A percentile compares a stretch with the other conserved stretches of the same genome.
Conservation (phyloP, 2,113 vertebrate genomes). For the Capreolus pygargus region DNA sequence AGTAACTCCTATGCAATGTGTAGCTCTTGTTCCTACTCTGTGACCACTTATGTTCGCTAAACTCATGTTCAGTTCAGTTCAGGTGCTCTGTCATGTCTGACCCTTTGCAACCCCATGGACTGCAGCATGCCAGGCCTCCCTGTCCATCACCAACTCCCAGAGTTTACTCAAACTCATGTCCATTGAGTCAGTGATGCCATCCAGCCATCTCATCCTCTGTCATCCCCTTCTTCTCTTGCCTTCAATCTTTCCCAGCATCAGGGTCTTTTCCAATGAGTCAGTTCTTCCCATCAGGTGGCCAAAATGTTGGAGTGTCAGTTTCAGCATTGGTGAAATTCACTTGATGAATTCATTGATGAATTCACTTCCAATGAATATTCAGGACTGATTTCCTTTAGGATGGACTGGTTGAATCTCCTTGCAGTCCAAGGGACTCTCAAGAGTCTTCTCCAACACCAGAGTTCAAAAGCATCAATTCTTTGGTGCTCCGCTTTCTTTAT, state of each 20-base stretch:
- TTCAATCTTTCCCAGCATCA: not conserved
- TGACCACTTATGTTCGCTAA: not conserved
- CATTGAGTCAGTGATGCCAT: not conserved
- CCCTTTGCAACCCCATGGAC: not conserved
- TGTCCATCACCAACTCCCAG: fast-evolving
- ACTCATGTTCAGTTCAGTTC: not conserved
- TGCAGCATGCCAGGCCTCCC: not conserved
- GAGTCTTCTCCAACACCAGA: not conserved
- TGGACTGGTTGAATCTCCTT: not conserved
- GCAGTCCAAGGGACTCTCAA: not conserved
- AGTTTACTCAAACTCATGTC: not conserved
- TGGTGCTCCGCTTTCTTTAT: not conserved
- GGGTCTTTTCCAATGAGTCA: not conserved
- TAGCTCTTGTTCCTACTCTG: not conserved
- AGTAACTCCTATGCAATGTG: not conserved
- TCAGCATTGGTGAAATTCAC: not conserved
- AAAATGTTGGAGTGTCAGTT: not conserved
- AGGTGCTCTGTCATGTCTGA: not conserved
- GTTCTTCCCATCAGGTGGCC: not conserved
- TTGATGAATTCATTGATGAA: no score
- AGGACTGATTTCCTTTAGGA: not conserved
- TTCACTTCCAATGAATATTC: not conserved
- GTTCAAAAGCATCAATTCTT: not conserved
- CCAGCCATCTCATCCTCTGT: not conserved
- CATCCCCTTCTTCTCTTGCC: fast-evolving